A percentile compares a stretch with the other conserved stretches of the same genome.
These are phyloP conservation scores for Epizoanthus fatuus DNA, from an alignment of 92 coral and sea anemone species.

Conservation along the genomic window DNA sequence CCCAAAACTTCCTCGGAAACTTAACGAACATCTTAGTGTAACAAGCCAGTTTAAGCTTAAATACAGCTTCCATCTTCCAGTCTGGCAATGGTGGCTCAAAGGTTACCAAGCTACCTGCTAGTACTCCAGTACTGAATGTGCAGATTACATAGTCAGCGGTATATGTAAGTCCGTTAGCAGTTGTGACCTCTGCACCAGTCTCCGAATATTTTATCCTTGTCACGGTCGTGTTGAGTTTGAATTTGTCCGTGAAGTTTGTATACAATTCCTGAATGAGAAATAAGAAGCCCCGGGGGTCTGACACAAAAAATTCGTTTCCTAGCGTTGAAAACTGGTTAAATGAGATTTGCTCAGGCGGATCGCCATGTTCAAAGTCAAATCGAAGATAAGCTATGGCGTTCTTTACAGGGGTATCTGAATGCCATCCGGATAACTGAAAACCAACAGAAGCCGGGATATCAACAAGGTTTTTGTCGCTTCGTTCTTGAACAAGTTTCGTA, in stretches of 20 bases:
- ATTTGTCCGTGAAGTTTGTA: conserved; percentile 48
- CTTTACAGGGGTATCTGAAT: conserved; percentile 45
- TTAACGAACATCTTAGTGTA: conserved; percentile 86
- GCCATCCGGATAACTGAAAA: conserved; percentile 65
- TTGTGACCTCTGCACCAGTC: conserved; percentile 59
- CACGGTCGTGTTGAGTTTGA: conserved; percentile 63
- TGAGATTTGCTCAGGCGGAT: conserved; percentile 61
- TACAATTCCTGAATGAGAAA: conserved; percentile 50
- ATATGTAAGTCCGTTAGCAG: conserved; percentile 69
- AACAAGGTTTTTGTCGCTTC: conserved; percentile 25
- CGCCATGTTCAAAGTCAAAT: conserved; percentile 71
- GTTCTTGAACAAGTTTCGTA: conserved; percentile 26
- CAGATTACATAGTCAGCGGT: conserved; percentile 84
- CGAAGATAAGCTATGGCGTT: conserved; percentile 68
- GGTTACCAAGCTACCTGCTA: conserved; percentile 73
- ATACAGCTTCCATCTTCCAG: conserved; percentile 81
- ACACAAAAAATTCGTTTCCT: conserved; percentile 69
- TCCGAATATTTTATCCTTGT: conserved; percentile 54
- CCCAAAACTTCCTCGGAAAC: conserved; percentile 86
- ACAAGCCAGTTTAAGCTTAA: conserved; percentile 66
- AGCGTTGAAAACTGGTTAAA: conserved; percentile 36
- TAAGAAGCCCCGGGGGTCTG: conserved; percentile 67
- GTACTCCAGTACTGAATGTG: conserved; percentile 93
- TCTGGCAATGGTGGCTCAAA: conserved; percentile 83
- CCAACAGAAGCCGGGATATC: conserved; percentile 61